These are phyloP conservation scores for Erebia aethiops DNA, from an alignment of 2,888 invertebrate genomes.

Conservation along the genomic window DNA sequence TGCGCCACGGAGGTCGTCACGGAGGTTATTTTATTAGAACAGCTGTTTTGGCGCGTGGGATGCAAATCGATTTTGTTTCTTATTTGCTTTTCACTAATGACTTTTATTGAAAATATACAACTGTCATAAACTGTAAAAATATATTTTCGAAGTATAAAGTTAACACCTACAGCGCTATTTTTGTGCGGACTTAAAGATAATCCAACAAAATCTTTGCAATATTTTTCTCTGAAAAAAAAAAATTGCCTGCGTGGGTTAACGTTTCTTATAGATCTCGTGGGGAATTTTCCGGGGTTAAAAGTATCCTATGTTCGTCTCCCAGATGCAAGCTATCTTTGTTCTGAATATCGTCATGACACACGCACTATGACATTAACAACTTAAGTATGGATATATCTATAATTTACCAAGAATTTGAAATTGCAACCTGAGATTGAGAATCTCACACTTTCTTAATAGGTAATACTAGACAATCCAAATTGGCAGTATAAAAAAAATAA, in stretches of 20 bases:
- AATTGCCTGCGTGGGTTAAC: too few species aligned
- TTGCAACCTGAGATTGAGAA: not conserved
- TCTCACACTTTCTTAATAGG: not conserved
- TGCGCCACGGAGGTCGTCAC: too few species aligned
- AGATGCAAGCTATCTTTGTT: too few species aligned
- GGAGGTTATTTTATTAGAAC: conserved; percentile 50
- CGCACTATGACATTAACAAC: too few species aligned
- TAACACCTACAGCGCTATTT: not conserved
- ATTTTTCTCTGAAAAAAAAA: too few species aligned
- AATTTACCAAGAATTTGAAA: not conserved
- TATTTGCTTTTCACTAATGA: conserved; percentile 38
- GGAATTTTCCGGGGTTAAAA: too few species aligned
- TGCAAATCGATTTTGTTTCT: conserved; percentile 34
- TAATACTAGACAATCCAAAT: not conserved
- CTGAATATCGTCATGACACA: too few species aligned
- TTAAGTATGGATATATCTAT: too few species aligned
- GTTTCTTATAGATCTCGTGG: too few species aligned
- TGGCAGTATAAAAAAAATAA: not conserved
- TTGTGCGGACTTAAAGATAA: not conserved
- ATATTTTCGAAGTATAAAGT: not conserved
- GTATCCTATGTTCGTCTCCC: too few species aligned
- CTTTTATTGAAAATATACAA: conserved; percentile 11
- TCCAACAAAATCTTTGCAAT: not conserved
- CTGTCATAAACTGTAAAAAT: too few species aligned
- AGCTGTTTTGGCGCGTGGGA: conserved; percentile 40